Percentiles rank a stretch among this genome's conserved stretches.
phyloP scores from a whole-genome alignment of 2,888 invertebrate species.

The Celastrina argiolus region DNA sequence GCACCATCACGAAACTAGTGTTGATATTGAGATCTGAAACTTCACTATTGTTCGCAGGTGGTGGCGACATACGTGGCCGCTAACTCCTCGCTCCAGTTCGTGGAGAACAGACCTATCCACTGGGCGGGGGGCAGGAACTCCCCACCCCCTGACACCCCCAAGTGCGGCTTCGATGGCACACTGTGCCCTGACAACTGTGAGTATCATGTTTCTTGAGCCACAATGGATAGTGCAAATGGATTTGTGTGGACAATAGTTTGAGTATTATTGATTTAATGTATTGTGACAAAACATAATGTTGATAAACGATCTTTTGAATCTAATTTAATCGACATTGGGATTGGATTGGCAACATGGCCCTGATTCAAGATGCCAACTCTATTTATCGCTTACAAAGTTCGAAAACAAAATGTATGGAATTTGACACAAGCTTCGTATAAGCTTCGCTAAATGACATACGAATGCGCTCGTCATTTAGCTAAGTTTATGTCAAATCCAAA shows the following conservation, averaged over 20 bases:
- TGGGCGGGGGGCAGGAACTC: conserved; percentile 89
- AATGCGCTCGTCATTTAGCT: no score
- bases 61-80: conserved; percentile 94
- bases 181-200: conserved; percentile 91
- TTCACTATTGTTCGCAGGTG: conserved; percentile 74
- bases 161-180: conserved; percentile 94
- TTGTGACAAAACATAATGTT: no score
- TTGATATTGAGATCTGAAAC: neutral
- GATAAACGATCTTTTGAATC: no score
- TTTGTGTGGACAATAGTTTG: neutral
- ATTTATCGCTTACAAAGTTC: no score
- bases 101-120: conserved; percentile 84
- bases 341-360: no score
- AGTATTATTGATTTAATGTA: neutral
- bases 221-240: neutral
- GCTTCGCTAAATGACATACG: no score
- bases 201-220: conserved; percentile 37
- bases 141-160: conserved; percentile 92
- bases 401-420: no score
- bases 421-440: no score
- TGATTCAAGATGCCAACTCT: no score
- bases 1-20: no score
- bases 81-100: conserved; percentile 85
- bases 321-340: no score
- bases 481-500: no score